Evolutionary conservation across 2,113 vertebrate species (phyloP).

Genomic region (Alligator mississippiensis): DNA sequence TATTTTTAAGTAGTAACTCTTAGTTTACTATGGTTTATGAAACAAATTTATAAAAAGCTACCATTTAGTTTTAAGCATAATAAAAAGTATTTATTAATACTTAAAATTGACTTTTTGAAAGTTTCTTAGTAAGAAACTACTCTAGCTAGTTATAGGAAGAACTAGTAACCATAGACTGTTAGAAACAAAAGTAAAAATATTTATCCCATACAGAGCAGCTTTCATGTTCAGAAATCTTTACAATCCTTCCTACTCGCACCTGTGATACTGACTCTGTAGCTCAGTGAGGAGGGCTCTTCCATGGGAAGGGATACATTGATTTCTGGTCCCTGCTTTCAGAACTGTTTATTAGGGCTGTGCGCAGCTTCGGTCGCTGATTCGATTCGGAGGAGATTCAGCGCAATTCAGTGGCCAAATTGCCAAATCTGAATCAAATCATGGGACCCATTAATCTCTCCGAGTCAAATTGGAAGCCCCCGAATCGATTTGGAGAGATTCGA

Average conservation of each 20-base stretch:
- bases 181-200: neutral
- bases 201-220: neutral
- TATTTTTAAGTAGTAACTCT: neutral
- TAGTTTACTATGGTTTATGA: neutral
- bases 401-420: no score
- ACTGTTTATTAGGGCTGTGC: no score
- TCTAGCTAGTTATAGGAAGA: neutral
- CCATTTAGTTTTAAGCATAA: neutral
- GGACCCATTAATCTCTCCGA: no score
- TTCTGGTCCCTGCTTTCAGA: no score
- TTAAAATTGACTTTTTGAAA: neutral
- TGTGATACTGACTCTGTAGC: neutral
- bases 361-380: no score
- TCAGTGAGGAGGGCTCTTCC: no score
- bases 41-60: neutral
- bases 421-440: no score
- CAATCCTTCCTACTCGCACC: neutral
- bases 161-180: neutral
- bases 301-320: no score
- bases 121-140: neutral
- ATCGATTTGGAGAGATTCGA: no score
- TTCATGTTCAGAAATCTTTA: neutral
- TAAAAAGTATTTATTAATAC: neutral
- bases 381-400: no score
- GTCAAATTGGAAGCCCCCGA: no score